phyloP scores from a whole-genome alignment of 2,888 invertebrate species.

The Agrotis puta region DNA sequence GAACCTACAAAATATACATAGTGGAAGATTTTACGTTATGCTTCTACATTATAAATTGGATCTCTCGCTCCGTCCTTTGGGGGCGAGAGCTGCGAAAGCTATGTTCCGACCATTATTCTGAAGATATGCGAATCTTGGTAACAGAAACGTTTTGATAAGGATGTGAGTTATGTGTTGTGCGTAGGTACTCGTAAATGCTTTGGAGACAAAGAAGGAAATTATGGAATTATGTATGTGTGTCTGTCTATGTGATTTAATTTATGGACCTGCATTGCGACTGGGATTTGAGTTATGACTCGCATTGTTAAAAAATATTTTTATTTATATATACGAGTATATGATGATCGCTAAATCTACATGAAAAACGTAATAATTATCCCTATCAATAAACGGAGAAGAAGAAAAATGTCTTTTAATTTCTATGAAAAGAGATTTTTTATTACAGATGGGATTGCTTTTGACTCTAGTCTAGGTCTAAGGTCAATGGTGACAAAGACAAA shows the following conservation, averaged over 20 bases:
- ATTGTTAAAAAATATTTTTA: neutral
- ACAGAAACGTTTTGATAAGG: constrained; percentile 50
- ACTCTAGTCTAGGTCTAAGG: too few relatives aligned
- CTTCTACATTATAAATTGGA: constrained; percentile 67
- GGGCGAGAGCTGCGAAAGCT: constrained; percentile 53
- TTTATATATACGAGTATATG: too few relatives aligned
- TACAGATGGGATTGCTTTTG: too few relatives aligned
- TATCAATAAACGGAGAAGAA: too few relatives aligned
- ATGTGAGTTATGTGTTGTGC: constrained; percentile 41
- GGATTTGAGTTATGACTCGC: neutral
- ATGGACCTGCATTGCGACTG: constrained; percentile 26
- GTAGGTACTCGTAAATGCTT: constrained; percentile 23
- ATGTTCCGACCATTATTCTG: constrained; percentile 52
- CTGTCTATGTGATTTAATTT: constrained; percentile 12
- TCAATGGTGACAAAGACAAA: too few relatives aligned
- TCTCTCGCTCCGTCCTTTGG: constrained; percentile 59
- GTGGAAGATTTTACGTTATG: constrained; percentile 62
- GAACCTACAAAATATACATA: constrained; percentile 53
- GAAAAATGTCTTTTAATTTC: too few relatives aligned
- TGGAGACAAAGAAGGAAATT: constrained; percentile 43
- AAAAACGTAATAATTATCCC: too few relatives aligned
- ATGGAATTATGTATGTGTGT: constrained; percentile 24
- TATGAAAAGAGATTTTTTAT: too few relatives aligned
- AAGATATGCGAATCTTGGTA: constrained; percentile 54
- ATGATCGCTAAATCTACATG: too few relatives aligned